phyloP scores from a whole-genome alignment of 2,888 invertebrate species.

The Drosophila mimica region DNA sequence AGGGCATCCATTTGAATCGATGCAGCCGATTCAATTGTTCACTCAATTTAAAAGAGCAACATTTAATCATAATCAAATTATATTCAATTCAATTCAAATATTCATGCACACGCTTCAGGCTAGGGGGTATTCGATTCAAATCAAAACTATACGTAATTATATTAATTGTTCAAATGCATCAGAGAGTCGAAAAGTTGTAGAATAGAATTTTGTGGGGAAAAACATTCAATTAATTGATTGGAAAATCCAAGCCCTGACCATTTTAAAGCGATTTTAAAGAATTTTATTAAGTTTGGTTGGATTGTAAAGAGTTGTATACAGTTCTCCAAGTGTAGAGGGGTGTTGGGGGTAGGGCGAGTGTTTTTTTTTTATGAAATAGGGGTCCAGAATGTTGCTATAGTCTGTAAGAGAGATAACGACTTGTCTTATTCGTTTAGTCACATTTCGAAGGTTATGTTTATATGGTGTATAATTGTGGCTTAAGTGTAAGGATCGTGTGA shows the following conservation, averaged over 20 bases:
- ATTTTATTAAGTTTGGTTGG: background rate
- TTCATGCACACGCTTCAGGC: slow-evolving; percentile 59
- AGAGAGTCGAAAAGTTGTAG: slow-evolving; percentile 17
- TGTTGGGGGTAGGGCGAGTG: background rate
- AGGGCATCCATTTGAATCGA: slow-evolving; percentile 34
- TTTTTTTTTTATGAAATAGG: background rate
- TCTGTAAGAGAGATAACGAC: slow-evolving; percentile 23
- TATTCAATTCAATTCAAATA: slow-evolving; percentile 36
- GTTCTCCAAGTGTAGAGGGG: slow-evolving; percentile 8
- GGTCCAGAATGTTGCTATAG: slow-evolving; percentile 26
- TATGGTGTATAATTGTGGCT: slow-evolving; percentile 23
- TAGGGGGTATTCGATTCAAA: slow-evolving; percentile 18
- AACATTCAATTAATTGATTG: slow-evolving; percentile 51
- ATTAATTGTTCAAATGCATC: slow-evolving; percentile 56
- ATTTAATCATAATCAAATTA: slow-evolving; percentile 50
- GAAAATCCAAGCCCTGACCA: slow-evolving; percentile 34
- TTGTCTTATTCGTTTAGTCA: slow-evolving; percentile 54
- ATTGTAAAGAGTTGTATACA: slow-evolving; percentile 14
- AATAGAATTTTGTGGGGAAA: slow-evolving; percentile 15
- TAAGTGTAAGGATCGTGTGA: slow-evolving; percentile 9
- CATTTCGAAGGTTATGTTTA: slow-evolving; percentile 31
- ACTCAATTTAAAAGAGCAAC: slow-evolving; percentile 25
- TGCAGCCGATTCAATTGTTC: slow-evolving; percentile 22
- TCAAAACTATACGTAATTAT: slow-evolving; percentile 41
- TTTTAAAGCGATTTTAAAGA: slow-evolving; percentile 15